Evolutionary conservation across 2,797 vertebrate species (phyloP).

Genomic region (Malurus splendens): DNA sequence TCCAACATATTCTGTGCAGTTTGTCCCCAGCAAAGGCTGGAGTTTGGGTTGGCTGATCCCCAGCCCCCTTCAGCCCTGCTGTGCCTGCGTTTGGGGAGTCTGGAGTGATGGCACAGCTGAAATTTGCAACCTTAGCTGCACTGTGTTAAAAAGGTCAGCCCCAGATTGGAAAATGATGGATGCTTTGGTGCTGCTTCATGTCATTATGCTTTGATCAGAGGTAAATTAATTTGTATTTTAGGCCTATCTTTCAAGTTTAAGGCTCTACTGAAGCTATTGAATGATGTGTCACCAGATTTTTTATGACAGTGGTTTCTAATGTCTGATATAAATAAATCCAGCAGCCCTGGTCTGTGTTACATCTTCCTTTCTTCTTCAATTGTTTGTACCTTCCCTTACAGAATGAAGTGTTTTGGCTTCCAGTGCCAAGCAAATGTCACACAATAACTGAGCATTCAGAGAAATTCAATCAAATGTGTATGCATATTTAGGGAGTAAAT

Average conservation of each 20-base stretch:
- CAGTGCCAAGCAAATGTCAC: slow-evolving; percentile 38
- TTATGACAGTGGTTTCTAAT: slow-evolving; percentile 41
- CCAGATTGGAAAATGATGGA: neutral
- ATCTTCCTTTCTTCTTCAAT: slow-evolving; percentile 27
- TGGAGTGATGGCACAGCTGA: neutral
- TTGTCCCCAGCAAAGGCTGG: neutral
- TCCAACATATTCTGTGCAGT: fast-evolving
- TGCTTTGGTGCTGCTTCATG: slow-evolving; percentile 10
- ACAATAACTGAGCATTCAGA: slow-evolving; percentile 46
- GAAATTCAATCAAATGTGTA: slow-evolving; percentile 43
- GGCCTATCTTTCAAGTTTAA: slow-evolving; percentile 45
- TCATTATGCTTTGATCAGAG: slow-evolving; percentile 30
- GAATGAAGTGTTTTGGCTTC: slow-evolving; percentile 56
- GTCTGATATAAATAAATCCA: slow-evolving; percentile 57
- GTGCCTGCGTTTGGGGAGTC: neutral
- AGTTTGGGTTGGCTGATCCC: neutral
- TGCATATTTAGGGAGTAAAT: neutral
- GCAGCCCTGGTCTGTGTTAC: slow-evolving; percentile 33
- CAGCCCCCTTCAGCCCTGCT: neutral
- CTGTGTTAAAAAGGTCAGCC: neutral
- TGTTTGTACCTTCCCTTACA: slow-evolving; percentile 36
- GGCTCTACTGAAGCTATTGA: slow-evolving; percentile 17
- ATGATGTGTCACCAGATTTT: slow-evolving; percentile 27
- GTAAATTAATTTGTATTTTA: slow-evolving; percentile 52
- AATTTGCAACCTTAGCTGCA: neutral